These are phyloP conservation scores for Acronicta alni DNA, from an alignment of 2,888 invertebrate genomes.

Conservation along the genomic window DNA sequence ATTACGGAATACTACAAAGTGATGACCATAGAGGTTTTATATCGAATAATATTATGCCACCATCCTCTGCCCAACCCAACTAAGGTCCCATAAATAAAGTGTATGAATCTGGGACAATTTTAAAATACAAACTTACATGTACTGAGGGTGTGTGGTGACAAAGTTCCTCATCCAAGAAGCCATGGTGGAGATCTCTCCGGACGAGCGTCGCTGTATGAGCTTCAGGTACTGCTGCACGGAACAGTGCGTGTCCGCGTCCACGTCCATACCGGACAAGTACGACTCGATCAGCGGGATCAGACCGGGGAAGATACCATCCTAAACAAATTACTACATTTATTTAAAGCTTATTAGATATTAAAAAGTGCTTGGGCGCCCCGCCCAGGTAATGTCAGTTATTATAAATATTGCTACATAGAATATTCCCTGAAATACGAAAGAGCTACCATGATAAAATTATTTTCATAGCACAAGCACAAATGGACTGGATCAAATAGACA, in stretches of 20 bases:
- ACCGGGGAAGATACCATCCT: slow-evolving; percentile 97
- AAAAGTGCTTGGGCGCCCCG: no score
- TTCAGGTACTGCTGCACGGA: slow-evolving; percentile 98
- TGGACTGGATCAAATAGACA: no score
- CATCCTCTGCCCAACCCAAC: no score
- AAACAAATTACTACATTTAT: slow-evolving; percentile 1
- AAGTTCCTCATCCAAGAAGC: slow-evolving; percentile 98
- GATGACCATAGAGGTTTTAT: not conserved
- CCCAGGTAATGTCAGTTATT: no score
- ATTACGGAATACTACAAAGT: not conserved
- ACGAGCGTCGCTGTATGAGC: slow-evolving; percentile 95
- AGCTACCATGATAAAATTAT: no score
- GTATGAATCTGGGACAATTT: not conserved
- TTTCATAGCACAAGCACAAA: no score
- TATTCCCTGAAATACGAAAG: no score
- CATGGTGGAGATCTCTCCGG: slow-evolving; percentile 97
- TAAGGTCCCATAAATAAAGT: not conserved
- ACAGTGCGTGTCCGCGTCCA: slow-evolving; percentile 99
- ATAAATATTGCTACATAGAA: no score
- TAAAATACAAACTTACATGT: slow-evolving; percentile 91
- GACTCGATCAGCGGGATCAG: slow-evolving; percentile 97
- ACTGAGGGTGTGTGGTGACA: slow-evolving; percentile 95
- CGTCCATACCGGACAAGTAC: slow-evolving; percentile 98
- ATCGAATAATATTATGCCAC: no score
- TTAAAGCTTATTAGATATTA: no score